Evolutionary conservation across 2,888 invertebrate species (phyloP).

Genomic region (Arrhopalites spinosus): DNA sequence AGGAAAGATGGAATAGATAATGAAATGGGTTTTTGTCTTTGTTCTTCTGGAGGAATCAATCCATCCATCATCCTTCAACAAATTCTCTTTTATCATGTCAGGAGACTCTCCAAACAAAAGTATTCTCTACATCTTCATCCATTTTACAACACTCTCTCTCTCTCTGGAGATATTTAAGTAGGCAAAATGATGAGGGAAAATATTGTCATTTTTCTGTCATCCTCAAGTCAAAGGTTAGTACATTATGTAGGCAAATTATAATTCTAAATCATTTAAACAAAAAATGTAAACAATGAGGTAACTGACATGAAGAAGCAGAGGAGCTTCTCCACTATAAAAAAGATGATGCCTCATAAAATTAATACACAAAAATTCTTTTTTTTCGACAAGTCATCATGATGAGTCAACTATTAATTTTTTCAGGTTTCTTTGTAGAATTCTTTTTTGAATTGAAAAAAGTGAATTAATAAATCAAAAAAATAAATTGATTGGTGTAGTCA

Average conservation of each 20-base stretch:
- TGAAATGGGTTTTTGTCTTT: too few species aligned
- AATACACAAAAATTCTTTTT: background rate
- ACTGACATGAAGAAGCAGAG: background rate
- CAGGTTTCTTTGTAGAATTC: too few species aligned
- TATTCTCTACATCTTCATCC: constrained; percentile 4
- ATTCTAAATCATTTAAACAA: background rate
- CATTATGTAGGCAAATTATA: background rate
- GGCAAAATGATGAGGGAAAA: background rate
- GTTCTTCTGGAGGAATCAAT: too few species aligned
- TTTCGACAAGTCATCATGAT: background rate
- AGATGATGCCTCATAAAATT: background rate
- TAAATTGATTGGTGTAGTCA: constrained; percentile 1
- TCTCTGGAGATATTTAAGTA: too few species aligned
- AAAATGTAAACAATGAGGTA: too few species aligned
- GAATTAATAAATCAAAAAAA: background rate
- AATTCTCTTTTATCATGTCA: background rate
- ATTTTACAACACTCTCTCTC: background rate
- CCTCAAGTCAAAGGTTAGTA: background rate
- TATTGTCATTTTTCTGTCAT: constrained; percentile 10
- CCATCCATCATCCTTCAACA: constrained; percentile 11
- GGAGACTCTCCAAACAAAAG: too few species aligned
- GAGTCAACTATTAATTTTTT: background rate
- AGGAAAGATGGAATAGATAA: too few species aligned
- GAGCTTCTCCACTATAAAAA: background rate
- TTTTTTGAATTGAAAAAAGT: too few species aligned